Evolutionary conservation across 1,140 invertebrate genomes (phyloP), one percentile per base, ranked within the genome.

Genomic region (Cephus cinctus): DNA sequence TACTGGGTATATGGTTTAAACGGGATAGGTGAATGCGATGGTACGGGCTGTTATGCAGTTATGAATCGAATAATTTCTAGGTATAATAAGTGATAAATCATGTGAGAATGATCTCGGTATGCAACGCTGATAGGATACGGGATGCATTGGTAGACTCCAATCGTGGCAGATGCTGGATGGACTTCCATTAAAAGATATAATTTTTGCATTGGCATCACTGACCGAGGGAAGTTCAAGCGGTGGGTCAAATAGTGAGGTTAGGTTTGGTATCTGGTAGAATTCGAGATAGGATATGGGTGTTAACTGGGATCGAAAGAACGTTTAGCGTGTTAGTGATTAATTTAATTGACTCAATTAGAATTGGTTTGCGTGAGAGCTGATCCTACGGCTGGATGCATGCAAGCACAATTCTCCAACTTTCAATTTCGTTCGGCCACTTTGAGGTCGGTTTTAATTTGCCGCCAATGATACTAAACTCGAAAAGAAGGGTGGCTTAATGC

Each of bases 21-120:
- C 50, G 42, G 38, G 39, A 23, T 43, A 22, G 32, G 46, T n/a
- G 44, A 23, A 47, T 41, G 23, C 40, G 25, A 36, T 43, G 21
- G 40, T 19, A 31, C 32, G 31, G 45, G 53, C 35, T 55, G 54
- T 54, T 49, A 54, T 47, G 42, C 49, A 36, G 54, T 56, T 57
- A 56, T 57, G 57, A 56, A 56, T 56, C 54, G 42, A 56, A 51
- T 54, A 51, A 54, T 59, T 56, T 56, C 45, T 49, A 52, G 27
- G 45, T 54, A 54, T 59, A 56, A 59, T 54, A 54, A 59, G 51
- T 49, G 52, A 59, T 59, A 59, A 54, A 59, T 59, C 54, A 56
- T 34, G 9, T 27, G 18, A 55, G 40, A 43, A 45, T 31, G 47
- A 57, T 54, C 56, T 47, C 50, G 41, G 36, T 21, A 41, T 25